phyloP scores from a whole-genome alignment of 2,888 invertebrate species.

The Megaustenia siamemsis region DNA sequence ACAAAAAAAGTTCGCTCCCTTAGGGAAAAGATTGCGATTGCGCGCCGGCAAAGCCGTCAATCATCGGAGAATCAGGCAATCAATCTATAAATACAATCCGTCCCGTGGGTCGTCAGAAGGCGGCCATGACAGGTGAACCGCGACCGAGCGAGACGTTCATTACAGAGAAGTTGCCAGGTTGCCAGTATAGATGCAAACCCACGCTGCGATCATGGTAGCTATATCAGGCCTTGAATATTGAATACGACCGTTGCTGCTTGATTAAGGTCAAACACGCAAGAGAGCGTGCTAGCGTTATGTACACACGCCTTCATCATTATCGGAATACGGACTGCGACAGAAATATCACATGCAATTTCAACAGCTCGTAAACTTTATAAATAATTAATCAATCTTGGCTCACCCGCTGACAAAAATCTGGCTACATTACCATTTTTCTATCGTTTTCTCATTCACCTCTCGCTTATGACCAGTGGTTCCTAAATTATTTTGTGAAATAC shows the following conservation, averaged over 20 bases:
- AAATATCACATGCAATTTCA: no score
- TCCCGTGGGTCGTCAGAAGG: background rate
- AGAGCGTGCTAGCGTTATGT: background rate
- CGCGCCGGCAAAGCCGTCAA: conserved; percentile 4
- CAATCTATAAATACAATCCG: conserved; percentile 7
- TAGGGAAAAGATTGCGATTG: background rate
- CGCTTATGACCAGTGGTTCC: no score
- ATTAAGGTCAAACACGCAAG: background rate
- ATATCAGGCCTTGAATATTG: background rate
- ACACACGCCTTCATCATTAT: background rate
- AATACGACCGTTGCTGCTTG: background rate
- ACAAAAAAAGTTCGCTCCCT: background rate
- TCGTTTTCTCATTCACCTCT: no score
- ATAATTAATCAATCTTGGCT: no score
- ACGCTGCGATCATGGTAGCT: background rate
- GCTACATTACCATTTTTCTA: no score
- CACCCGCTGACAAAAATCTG: no score
- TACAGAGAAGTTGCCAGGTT: no score
- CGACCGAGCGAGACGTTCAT: background rate
- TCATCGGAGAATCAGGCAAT: conserved; percentile 4
- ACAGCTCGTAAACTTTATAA: no score
- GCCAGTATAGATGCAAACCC: background rate
- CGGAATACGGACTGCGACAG: no score
- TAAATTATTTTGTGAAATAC: no score
- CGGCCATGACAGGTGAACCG: background rate